Base-by-base conservation (phyloP, 1,140 invertebrate genomes). In the Drepana arcuata region DNA sequence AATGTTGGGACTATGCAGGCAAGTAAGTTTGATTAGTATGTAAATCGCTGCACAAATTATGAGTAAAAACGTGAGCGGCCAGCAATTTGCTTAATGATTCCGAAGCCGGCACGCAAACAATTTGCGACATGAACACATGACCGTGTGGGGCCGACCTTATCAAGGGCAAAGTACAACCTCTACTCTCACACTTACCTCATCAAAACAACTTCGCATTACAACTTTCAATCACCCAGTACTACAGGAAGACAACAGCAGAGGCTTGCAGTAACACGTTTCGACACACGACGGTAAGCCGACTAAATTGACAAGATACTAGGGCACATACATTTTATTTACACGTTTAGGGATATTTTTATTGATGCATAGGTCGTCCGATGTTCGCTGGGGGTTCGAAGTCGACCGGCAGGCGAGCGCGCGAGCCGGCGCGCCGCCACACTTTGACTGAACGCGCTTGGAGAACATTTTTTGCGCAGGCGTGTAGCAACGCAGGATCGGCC, bases 371-470 rank as follows among this genome's bases (percentile, higher is more conserved):
- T 37, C 14, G 28, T 43, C 31, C 47, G 43, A 53, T 52, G 52
- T 46, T 42, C 37, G 32, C 14, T 51, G 25, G 32, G 9, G 36
- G 40, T 37, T 34, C 35, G 21, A 32, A 48, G 51, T 39, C 44
- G 44, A 54, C 33, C 55, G 67, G 65, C 70, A 52, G 74, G 73
- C 77, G 67, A 74, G 67, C 77, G 77, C 77, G 71, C 69, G 47
- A 71, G 56, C 69, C 62, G 66, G 77, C 77, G 77, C 77, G 73
- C 72, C 77, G 77, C 77, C 77, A 63, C 34, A 52, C 65, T 77
- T 62, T 69, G 57, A 74, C 62, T 73, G 69, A 68, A 59, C 64
- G 62, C 60, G 61, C 49, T 59, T 55, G 40, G 38, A 50, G 50
- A 64, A 27, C 41, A 41, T 52, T 62, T 54, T 65, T 67, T 49